Base-by-base conservation (phyloP, 1,140 invertebrate species). In the Pomacea maculata region DNA sequence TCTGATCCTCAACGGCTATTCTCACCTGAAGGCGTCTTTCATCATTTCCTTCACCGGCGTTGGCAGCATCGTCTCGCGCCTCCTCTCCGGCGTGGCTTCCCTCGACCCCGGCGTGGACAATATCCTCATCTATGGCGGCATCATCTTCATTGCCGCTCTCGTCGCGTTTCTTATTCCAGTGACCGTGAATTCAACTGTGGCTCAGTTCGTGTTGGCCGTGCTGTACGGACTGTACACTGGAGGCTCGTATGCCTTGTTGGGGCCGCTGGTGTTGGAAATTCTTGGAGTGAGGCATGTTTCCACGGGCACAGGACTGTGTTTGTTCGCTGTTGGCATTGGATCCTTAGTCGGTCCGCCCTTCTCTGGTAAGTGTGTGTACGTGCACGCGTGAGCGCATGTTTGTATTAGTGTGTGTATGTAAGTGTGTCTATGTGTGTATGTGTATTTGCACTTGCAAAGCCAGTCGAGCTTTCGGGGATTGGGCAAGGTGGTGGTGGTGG, bases 281-380 rank as follows among this genome's bases (percentile, higher is more conserved):
- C 82, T 84, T 1, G 86, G 86, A 54, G 67, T 86, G 25, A 71
- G 76, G 6, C 64, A 83, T n/a, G 75, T 86, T 21, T 77, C 86
- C 34, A 78, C 81, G 12, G 83, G 76, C 17, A 64, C 80, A 45
- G 86, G 86, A 29, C 52, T 85, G 17, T 75, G 71, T 54, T 78
- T 83, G 34, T 83, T 84, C 21, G 71, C 67, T 11, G 19, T 77
- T 25, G 86, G 86, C 11, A 77, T 80, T 34, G 86, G 83, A 1
- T 83, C 73, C 19, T 55, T 86, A 15, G 61, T 81, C 4, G 86
- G 86, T 19, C 81, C 82, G 52, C 84, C 83, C 11, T 61, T 85
- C 52, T 84, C 84, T 68, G 85, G 83, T 34, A 29, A 34, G 19
- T 34, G 9, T 17, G 25, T 8, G 68, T 34, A 10, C 34, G 71